Conservation (phyloP, 2,888 invertebrate species). For the Scaptomyza flava region DNA sequence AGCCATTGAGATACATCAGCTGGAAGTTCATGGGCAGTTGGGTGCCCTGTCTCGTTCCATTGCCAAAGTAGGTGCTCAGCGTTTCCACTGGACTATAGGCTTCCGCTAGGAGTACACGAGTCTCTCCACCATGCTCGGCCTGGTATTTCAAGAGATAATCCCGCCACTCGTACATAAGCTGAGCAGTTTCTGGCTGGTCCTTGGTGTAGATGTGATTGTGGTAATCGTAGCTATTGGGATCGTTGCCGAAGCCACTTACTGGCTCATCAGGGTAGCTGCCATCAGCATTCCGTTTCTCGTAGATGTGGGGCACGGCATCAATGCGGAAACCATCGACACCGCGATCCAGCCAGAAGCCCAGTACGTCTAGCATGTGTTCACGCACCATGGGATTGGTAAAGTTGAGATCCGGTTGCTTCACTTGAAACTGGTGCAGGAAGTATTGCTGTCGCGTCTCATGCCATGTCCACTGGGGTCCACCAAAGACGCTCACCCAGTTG, state of each 20-base stretch:
- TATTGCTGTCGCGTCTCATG: constrained; percentile 87
- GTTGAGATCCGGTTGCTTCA: constrained; percentile 92
- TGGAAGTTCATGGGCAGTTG: constrained; percentile 89
- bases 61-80: constrained; percentile 87
- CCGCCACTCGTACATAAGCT: constrained; percentile 86
- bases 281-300: constrained; percentile 83
- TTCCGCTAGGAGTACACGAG: constrained; percentile 87
- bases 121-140: constrained; percentile 73
- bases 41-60: constrained; percentile 84
- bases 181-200: constrained; percentile 86
- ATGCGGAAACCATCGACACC: constrained; percentile 92
- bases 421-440: constrained; percentile 88
- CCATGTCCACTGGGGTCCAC: constrained; percentile 90
- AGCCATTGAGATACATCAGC: constrained; percentile 85
- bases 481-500: constrained; percentile 85
- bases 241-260: constrained; percentile 83
- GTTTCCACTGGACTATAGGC: constrained; percentile 86
- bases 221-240: constrained; percentile 86
- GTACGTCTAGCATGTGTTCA: constrained; percentile 87
- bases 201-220: constrained; percentile 87
- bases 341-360: constrained; percentile 90
- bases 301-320: constrained; percentile 87
- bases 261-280: constrained; percentile 85
- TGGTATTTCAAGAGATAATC: constrained; percentile 85
- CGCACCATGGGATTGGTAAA: constrained; percentile 88